Base-by-base conservation (phyloP, 64 coral and sea anemone genomes). In the Dendrophyllia cribrosa region DNA sequence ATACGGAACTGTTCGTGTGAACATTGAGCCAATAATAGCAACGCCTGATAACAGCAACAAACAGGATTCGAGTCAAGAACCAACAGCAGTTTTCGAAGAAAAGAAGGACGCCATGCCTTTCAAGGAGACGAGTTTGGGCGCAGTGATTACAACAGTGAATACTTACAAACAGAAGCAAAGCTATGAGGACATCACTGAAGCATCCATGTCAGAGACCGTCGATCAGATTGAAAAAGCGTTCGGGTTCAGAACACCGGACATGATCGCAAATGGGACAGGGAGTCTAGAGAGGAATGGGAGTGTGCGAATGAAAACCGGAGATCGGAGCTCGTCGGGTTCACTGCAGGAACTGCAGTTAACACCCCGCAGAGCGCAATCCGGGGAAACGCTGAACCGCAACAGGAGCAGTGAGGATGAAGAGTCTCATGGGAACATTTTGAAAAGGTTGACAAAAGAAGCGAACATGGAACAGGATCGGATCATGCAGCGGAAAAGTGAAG, bases 141-240 rank as follows among this genome's bases (percentile, higher is more conserved):
- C 95, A 23, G 88, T 97, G 8, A 78, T 97, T 1, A 97, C 95
- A 0, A 97, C 95, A 2, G 88, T 92, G 4, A 93, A 92, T 59
- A 97, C 95, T 4, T 95, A 95, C 74, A 94, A 94, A 76, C 87
- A 97, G 56, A 91, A 56, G 58, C 91, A 67, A 67, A 80, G 70
- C 16, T 72, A 81, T 59, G 92, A 94, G 66, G 95, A 97, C 53
- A 76, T 94, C 12, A 87, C 46, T 53, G 95, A 97, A 55, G 88
- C 95, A 16, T 79, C 95, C 21, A 55, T 97, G 88, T 93, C 95
- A 1, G 95, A 97, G 44, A 97, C 92, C 34, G 91, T 97, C 17
- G 95, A 97, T 53, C 91, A 97, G 80, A 97, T 97, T 20, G 95
- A 97, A 61, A 94, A 88, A 51, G 95, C 95, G 9, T 97, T 97